Conservation (phyloP, 2,888 invertebrate genomes). For the Limnephilus lunatus region DNA sequence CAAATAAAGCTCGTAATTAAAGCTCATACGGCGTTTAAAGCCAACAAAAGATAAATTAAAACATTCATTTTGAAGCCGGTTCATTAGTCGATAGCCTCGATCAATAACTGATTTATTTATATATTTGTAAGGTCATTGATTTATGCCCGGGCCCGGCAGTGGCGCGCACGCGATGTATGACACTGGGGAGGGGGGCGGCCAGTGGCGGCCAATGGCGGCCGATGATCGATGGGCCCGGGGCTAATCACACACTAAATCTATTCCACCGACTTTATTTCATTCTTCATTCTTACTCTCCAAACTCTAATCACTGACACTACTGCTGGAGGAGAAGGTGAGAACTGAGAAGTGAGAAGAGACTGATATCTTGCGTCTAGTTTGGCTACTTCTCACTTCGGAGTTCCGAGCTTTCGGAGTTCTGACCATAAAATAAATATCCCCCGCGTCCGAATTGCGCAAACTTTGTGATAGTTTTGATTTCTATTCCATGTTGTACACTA, state of each 20-base stretch:
- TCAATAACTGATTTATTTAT: conserved; percentile 66
- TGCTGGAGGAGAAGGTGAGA: conserved; percentile 15
- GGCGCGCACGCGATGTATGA: conserved; percentile 63
- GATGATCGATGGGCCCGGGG: conserved; percentile 59
- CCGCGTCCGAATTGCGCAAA: conserved; percentile 27
- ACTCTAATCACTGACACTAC: conserved; percentile 34
- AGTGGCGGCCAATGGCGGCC: conserved; percentile 50
- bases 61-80: conserved; percentile 66
- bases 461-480: conserved; percentile 16
- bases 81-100: conserved; percentile 65
- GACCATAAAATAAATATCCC: conserved; percentile 38
- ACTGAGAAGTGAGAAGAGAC: conserved; percentile 34
- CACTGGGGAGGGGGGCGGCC: conserved; percentile 43
- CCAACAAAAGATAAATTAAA: conserved; percentile 67
- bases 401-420: neutral
- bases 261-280: conserved; percentile 50
- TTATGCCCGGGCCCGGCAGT: conserved; percentile 61
- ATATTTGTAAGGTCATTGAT: conserved; percentile 66
- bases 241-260: conserved; percentile 56
- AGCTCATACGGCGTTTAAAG: conserved; percentile 61
- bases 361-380: conserved; percentile 25
- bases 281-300: conserved; percentile 51
- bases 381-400: neutral
- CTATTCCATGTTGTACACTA: neutral
- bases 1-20: conserved; percentile 64